Evolutionary conservation across 2,888 invertebrate species (phyloP).

Genomic region (Pomacea canaliculata): DNA sequence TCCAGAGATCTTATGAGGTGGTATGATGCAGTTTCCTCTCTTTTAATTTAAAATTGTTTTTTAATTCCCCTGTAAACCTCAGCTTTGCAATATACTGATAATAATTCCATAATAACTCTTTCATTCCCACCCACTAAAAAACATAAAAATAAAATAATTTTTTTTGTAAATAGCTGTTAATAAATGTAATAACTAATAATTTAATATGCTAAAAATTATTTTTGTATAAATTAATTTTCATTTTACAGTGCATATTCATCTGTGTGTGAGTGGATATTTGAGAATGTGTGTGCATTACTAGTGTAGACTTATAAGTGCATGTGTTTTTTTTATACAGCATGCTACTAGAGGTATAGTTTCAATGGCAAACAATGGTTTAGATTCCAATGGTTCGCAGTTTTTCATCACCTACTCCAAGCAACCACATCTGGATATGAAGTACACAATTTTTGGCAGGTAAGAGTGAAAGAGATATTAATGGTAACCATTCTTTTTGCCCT

Average conservation of each 20-base stretch:
- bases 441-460: slow-evolving; percentile 96
- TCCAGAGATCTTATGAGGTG: no score
- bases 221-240: no score
- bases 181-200: no score
- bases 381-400: slow-evolving; percentile 98
- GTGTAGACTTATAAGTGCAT: background rate
- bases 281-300: slow-evolving; percentile 2
- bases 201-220: no score
- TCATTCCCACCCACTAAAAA: no score
- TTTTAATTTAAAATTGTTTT: no score
- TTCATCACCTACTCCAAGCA: slow-evolving; percentile 96
- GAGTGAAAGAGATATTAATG: slow-evolving; percentile 24
- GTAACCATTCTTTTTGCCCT: background rate
- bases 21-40: no score
- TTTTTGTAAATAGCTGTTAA: no score
- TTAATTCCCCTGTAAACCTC: no score
- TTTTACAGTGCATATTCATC: background rate
- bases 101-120: no score
- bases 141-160: no score
- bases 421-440: slow-evolving; percentile 95
- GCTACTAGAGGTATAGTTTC: slow-evolving; percentile 89
- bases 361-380: slow-evolving; percentile 99
- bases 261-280: background rate
- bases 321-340: slow-evolving; percentile 74
- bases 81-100: no score